These are phyloP conservation scores for Nomada fucata DNA, from an alignment of 2,888 invertebrate species.

Conservation along the genomic window DNA sequence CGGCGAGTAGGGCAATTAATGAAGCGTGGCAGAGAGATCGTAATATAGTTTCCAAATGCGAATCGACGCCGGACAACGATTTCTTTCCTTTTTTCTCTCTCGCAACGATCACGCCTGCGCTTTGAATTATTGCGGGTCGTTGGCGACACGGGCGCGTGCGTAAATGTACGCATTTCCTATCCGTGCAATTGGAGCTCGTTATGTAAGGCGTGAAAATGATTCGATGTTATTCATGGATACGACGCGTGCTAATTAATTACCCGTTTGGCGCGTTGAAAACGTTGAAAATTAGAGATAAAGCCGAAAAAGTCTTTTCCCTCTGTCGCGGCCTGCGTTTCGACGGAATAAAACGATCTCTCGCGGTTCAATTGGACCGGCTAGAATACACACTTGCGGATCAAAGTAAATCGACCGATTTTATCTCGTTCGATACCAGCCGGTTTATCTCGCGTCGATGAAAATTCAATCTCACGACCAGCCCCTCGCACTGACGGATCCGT, in stretches of 20 bases:
- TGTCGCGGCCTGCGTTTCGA: not conserved
- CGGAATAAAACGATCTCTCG: constrained; percentile 7
- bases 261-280: not conserved
- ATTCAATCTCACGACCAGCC: constrained; percentile 29
- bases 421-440: constrained; percentile 45
- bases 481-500: constrained; percentile 20
- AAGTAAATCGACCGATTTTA: constrained; percentile 46
- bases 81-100: constrained; percentile 27
- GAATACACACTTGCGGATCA: constrained; percentile 19
- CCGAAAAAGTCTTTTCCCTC: not conserved
- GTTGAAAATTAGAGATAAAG: not conserved
- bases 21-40: constrained; percentile 44
- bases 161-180: not conserved
- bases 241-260: not conserved
- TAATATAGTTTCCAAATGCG: constrained; percentile 13
- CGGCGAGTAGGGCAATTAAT: constrained; percentile 49
- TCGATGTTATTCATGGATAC: not conserved
- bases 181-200: not conserved
- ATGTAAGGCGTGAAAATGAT: constrained; percentile 23
- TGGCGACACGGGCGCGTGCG: not conserved
- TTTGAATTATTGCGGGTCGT: constrained; percentile 29
- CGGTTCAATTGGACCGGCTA: not conserved
- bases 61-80: constrained; percentile 23
- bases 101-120: constrained; percentile 16
- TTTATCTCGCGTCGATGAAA: constrained; percentile 35